These are phyloP conservation scores for Clepsis dumicolana DNA, from an alignment of 2,888 invertebrate genomes.

Conservation along the genomic window DNA sequence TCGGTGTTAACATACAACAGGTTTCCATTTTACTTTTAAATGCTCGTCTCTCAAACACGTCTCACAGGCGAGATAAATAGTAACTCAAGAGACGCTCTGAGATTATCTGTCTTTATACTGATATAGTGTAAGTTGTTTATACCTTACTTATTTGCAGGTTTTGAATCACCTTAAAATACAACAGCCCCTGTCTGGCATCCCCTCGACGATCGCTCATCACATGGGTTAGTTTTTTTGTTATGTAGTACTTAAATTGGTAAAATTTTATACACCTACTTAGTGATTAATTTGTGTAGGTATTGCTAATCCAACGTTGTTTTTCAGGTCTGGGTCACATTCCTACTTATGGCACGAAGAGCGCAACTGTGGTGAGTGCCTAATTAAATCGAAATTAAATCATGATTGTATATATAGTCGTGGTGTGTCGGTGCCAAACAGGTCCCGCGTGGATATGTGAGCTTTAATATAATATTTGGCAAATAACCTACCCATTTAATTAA, in stretches of 20 bases:
- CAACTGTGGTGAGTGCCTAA: constrained; percentile 58
- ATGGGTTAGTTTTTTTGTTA: constrained; percentile 69
- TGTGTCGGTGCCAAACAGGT: too few relatives aligned
- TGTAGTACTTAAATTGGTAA: background rate
- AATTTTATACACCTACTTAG: background rate
- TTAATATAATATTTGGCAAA: too few relatives aligned
- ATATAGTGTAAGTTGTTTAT: too few relatives aligned
- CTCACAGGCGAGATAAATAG: too few relatives aligned
- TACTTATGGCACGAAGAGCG: constrained; percentile 54
- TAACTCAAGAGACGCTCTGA: too few relatives aligned
- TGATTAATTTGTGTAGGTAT: background rate
- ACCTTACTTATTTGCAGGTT: constrained; percentile 58
- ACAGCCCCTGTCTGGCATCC: constrained; percentile 76
- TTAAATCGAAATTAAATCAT: too few relatives aligned
- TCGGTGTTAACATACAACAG: constrained; percentile 88
- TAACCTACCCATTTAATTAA: too few relatives aligned
- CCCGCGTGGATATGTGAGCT: too few relatives aligned
- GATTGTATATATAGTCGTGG: background rate
- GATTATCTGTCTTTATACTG: too few relatives aligned
- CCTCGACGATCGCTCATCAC: constrained; percentile 77
- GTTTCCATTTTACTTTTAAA: constrained; percentile 53
- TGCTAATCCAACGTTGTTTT: constrained; percentile 42
- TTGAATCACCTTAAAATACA: constrained; percentile 75
- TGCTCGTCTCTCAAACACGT: background rate
- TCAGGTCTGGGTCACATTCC: constrained; percentile 69